phyloP scores from a whole-genome alignment of 2,113 vertebrate genomes.

The Grus americana region DNA sequence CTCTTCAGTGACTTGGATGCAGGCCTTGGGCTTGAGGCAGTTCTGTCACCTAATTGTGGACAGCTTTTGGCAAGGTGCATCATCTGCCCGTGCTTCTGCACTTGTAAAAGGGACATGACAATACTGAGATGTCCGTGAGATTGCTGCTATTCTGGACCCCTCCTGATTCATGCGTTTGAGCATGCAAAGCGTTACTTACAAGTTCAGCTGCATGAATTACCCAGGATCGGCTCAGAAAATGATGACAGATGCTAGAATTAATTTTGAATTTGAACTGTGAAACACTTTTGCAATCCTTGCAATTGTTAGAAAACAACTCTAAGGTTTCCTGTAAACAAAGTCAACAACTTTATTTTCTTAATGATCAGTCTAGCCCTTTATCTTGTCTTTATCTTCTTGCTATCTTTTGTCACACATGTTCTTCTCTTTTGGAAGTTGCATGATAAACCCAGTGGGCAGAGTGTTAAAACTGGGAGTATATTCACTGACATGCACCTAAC shows the following conservation, averaged over 20 bases:
- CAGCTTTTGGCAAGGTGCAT: not conserved
- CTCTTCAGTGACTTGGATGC: not conserved
- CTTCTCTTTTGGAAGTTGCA: not conserved
- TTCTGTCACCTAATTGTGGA: not conserved
- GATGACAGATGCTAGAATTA: not conserved
- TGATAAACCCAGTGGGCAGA: not conserved
- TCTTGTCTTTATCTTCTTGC: not conserved
- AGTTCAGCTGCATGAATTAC: not conserved
- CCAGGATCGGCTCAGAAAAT: not conserved
- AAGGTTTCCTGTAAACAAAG: not conserved
- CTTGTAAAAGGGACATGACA: not conserved
- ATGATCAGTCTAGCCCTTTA: not conserved
- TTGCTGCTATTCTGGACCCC: not conserved
- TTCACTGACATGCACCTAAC: not conserved
- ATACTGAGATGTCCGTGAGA: fast-evolving
- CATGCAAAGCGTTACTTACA: not conserved
- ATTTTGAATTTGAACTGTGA: not conserved
- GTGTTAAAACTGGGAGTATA: not conserved
- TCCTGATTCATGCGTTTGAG: not conserved
- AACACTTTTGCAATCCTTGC: not conserved
- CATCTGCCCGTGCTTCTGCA: fast-evolving
- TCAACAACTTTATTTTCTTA: not conserved
- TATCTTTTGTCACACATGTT: not conserved
- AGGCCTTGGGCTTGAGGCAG: not conserved
- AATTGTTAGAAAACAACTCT: not conserved